Conservation (phyloP, 2,797 vertebrate genomes). For the Lateolabrax maculatus region DNA sequence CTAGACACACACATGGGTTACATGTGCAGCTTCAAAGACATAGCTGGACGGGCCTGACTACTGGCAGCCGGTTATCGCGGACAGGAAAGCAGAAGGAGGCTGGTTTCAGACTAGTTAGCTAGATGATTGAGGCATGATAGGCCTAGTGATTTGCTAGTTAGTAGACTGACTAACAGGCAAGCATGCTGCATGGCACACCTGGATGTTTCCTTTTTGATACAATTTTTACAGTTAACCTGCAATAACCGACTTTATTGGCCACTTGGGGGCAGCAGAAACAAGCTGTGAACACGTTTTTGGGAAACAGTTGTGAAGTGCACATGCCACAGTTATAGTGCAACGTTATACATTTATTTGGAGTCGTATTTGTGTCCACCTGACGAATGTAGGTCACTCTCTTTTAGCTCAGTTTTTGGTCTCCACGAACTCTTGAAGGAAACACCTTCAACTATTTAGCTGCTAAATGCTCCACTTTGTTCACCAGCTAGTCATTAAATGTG, state of each 20-base stretch:
- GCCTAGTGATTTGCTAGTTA: conserved; percentile 15
- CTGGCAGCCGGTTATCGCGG: conserved; percentile 66
- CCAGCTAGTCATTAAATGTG: neutral
- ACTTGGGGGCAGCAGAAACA: too few relatives aligned
- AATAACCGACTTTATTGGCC: too few relatives aligned
- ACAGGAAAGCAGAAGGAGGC: conserved; percentile 62
- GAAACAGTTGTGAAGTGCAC: too few relatives aligned
- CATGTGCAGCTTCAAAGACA: conserved; percentile 74
- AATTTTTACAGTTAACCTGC: neutral
- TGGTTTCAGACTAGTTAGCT: conserved; percentile 47
- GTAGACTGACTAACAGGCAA: conserved; percentile 2
- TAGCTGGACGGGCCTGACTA: conserved; percentile 51
- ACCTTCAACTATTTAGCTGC: neutral
- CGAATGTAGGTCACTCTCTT: too few relatives aligned
- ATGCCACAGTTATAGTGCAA: too few relatives aligned
- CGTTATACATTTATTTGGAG: neutral
- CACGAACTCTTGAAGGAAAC: neutral
- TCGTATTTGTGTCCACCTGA: neutral
- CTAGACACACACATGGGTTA: conserved; percentile 73
- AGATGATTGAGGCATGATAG: conserved; percentile 41
- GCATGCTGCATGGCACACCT: neutral
- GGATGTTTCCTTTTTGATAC: neutral
- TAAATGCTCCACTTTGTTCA: neutral
- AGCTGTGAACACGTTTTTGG: too few relatives aligned
- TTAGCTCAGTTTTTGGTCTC: neutral